A percentile compares a stretch with the other conserved stretches of the same genome.
These are phyloP conservation scores for Muscicapa comitata DNA, from an alignment of 2,797 vertebrate species.

Conservation along the genomic window DNA sequence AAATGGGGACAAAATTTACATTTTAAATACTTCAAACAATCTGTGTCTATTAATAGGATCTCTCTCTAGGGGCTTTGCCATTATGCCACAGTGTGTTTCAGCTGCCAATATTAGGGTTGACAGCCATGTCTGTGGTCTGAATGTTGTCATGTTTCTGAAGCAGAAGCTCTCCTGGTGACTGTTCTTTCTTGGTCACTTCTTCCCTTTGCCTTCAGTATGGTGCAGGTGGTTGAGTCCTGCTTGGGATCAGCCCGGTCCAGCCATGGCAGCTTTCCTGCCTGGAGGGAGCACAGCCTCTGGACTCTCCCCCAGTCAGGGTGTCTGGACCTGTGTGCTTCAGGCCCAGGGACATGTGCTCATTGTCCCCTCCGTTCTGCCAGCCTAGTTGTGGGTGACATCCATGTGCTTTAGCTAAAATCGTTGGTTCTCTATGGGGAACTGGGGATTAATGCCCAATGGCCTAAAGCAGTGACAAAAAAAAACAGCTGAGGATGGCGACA, in stretches of 20 bases:
- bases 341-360: rapidly evolving
- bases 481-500: not conserved
- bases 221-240: rapidly evolving
- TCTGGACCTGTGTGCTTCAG: not conserved
- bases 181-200: rapidly evolving
- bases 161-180: not conserved
- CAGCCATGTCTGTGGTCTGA: rapidly evolving
- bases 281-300: rapidly evolving
- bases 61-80: not conserved
- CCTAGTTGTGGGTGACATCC: not conserved
- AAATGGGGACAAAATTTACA: not conserved
- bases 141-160: not conserved
- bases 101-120: not conserved
- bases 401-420: not conserved
- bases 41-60: not conserved
- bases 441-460: not conserved
- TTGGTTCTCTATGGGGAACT: not conserved
- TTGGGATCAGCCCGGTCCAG: rapidly evolving
- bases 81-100: not conserved
- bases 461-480: not conserved
- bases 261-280: rapidly evolving
- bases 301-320: rapidly evolving
- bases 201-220: not conserved
- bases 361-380: not conserved
- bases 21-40: not conserved